These are phyloP conservation scores for Arremon brunneinucha DNA, from an alignment of 2,797 vertebrate genomes.

Conservation along the genomic window DNA sequence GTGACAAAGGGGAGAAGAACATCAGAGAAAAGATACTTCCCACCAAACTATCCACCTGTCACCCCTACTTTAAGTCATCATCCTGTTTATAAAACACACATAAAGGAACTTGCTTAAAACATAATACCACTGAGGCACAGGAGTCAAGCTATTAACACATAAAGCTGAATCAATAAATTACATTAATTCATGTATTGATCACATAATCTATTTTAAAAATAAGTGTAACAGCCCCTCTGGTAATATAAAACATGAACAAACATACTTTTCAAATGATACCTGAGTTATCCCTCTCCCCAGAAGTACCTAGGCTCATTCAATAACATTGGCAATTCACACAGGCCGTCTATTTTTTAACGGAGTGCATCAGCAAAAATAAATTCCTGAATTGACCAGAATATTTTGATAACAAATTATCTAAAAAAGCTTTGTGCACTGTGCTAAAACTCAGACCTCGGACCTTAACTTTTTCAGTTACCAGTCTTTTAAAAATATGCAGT, in stretches of 20 bases:
- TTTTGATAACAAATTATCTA: constrained; percentile 5
- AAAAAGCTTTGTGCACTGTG: background rate
- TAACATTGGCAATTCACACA: background rate
- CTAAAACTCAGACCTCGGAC: background rate
- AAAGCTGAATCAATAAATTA: constrained; percentile 36
- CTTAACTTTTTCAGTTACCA: background rate
- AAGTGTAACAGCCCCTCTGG: background rate
- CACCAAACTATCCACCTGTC: constrained; percentile 23
- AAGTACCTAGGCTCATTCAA: background rate
- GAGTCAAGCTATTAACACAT: background rate
- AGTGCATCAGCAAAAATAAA: background rate
- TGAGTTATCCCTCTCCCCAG: background rate
- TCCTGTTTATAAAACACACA: background rate
- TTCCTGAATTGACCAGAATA: background rate
- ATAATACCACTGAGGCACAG: background rate
- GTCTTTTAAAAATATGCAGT: background rate
- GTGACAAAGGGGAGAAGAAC: background rate
- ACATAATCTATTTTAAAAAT: background rate
- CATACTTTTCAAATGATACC: background rate
- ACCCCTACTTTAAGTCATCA: constrained; percentile 39
- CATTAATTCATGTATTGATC: constrained; percentile 35
- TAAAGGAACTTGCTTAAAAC: background rate
- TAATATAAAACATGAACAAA: background rate
- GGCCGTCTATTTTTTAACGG: background rate
- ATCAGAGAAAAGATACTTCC: constrained; percentile 33